Percentiles rank a stretch among this genome's conserved stretches.
Conservation (phyloP, 2,797 vertebrate species). For the Kryptopterus vitreolus region DNA sequence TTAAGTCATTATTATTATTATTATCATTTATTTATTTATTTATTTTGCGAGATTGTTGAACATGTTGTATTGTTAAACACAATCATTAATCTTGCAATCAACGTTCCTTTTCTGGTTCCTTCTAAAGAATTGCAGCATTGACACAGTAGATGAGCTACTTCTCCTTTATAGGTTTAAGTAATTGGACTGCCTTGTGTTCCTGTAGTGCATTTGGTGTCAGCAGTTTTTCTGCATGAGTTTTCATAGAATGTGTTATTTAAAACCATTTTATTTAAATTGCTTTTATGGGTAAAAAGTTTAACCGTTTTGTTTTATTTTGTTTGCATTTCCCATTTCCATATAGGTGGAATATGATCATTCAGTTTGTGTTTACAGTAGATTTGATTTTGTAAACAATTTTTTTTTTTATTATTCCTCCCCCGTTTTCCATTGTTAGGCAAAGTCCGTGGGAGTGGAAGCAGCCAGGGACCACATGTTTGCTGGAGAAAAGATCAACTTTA, state of each 20-base stretch:
- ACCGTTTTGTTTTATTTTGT: too few species aligned
- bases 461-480: slow-evolving; percentile 89
- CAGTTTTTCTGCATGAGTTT: too few species aligned
- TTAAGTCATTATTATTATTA: too few species aligned
- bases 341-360: neutral
- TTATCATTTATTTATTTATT: too few species aligned
- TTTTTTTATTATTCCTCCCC: neutral
- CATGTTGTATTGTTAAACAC: neutral
- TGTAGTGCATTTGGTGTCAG: neutral
- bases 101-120: neutral
- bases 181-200: neutral
- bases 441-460: slow-evolving; percentile 86
- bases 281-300: neutral
- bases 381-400: neutral
- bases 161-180: neutral
- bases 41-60: too few species aligned
- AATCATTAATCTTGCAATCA: neutral
- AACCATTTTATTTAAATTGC: neutral
- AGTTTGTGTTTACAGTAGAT: neutral
- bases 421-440: slow-evolving; percentile 72
- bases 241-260: neutral
- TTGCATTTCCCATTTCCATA: neutral
- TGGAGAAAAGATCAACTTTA: slow-evolving; percentile 98
- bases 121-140: neutral
- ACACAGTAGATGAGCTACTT: neutral